Evolutionary conservation across 2,797 vertebrate species (phyloP).

Genomic region (Anomalospiza imberbis): DNA sequence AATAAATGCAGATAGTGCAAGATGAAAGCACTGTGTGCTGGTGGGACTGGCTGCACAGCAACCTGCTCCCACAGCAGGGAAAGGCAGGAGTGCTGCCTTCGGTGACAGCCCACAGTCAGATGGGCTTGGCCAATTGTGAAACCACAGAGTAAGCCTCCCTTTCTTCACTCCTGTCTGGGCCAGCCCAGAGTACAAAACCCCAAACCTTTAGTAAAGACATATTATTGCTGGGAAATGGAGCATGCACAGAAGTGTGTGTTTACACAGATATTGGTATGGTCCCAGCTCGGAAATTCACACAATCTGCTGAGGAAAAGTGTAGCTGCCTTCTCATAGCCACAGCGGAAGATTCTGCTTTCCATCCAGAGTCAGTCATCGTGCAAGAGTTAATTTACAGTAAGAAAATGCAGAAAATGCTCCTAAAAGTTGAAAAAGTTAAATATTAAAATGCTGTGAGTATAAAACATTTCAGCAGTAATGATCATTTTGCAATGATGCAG

Average conservation of each 20-base stretch:
- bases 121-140: constrained; percentile 13
- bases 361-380: not conserved
- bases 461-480: not conserved
- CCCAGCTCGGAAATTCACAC: not conserved
- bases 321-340: not conserved
- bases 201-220: not conserved
- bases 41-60: not conserved
- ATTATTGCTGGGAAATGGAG: not conserved
- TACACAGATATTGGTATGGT: not conserved
- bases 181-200: constrained; percentile 19
- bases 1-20: not conserved
- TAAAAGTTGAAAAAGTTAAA: not conserved
- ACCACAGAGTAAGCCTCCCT: constrained; percentile 13
- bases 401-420: not conserved
- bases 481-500: not conserved
- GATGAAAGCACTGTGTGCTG: not conserved
- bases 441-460: not conserved
- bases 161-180: constrained; percentile 23
- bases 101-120: not conserved
- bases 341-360: not conserved
- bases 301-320: not conserved
- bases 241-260: not conserved
- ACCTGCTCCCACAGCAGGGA: not conserved
- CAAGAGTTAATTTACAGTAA: not conserved
- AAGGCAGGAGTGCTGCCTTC: not conserved